Percentiles rank a stretch among this genome's conserved stretches.
Evolutionary conservation across 2,113 vertebrate genomes (phyloP).

Genomic region (Muscicapa adusta): DNA sequence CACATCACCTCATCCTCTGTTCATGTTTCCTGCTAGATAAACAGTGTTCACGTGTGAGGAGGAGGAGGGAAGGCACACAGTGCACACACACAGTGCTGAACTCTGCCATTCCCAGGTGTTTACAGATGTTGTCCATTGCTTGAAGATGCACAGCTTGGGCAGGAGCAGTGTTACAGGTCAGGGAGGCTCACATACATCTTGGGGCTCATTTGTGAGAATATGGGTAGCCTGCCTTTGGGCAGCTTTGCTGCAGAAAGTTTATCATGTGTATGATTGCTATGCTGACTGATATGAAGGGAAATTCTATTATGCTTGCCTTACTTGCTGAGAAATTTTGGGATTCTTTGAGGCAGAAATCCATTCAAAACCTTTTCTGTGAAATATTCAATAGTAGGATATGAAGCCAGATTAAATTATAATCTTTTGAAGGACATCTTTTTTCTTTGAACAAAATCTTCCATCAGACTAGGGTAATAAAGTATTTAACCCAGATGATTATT

Average conservation of each 20-base stretch:
- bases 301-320: not conserved
- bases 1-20: not conserved
- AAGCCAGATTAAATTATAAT: not conserved
- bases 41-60: rapidly evolving
- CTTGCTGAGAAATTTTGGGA: not conserved
- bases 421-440: not conserved
- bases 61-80: not conserved
- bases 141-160: not conserved
- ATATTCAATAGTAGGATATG: not conserved
- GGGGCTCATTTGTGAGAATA: not conserved
- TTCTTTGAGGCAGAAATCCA: not conserved
- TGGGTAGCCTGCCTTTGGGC: not conserved
- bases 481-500: not conserved
- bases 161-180: not conserved
- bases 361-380: not conserved
- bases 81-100: rapidly evolving
- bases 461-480: not conserved
- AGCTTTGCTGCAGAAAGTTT: not conserved
- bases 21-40: not conserved
- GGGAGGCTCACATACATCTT: rapidly evolving
- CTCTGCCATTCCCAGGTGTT: not conserved
- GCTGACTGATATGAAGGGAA: not conserved
- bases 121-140: not conserved
- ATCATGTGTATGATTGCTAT: rapidly evolving
- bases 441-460: not conserved